Percentiles rank a stretch among this genome's conserved stretches.
Evolutionary conservation across 1,140 invertebrate genomes (phyloP).

Genomic region (Zaprionus inermis): DNA sequence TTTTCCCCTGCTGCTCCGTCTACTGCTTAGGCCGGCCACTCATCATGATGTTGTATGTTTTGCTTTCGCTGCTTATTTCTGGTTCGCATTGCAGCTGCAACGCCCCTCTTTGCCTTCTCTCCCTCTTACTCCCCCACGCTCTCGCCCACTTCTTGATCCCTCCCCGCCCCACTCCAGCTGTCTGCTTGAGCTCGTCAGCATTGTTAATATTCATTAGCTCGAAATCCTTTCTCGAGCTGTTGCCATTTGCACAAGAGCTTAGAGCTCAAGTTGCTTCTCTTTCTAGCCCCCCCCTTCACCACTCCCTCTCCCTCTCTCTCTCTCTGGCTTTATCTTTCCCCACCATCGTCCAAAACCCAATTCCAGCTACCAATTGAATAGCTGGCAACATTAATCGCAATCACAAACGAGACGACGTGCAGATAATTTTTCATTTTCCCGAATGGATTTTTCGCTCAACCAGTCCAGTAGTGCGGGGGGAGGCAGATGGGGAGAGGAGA

Average conservation of each 20-base stretch:
- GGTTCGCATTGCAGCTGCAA: slow-evolving; percentile 18
- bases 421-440: slow-evolving; percentile 72
- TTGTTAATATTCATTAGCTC: slow-evolving; percentile 77
- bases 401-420: slow-evolving; percentile 60
- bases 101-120: neutral
- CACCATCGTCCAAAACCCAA: slow-evolving; percentile 32
- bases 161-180: no score
- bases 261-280: slow-evolving; percentile 46
- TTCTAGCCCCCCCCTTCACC: neutral
- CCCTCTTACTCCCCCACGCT: neutral
- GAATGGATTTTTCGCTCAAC: slow-evolving; percentile 56
- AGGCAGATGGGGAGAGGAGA: neutral
- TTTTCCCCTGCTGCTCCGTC: no score
- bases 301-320: neutral
- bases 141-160: neutral
- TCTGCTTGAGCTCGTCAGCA: slow-evolving; percentile 23
- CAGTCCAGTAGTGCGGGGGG: neutral
- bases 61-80: slow-evolving; percentile 19
- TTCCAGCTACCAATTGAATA: slow-evolving; percentile 34
- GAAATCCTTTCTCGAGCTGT: slow-evolving; percentile 67
- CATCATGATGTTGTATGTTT: slow-evolving; percentile 8
- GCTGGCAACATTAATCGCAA: slow-evolving; percentile 67
- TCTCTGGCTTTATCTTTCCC: neutral
- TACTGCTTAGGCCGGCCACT: neutral
- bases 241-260: slow-evolving; percentile 44